Percentiles rank a stretch among this genome's conserved stretches.
Conservation (phyloP, 2,797 vertebrate genomes). For the Hippoglossus hippoglossus region DNA sequence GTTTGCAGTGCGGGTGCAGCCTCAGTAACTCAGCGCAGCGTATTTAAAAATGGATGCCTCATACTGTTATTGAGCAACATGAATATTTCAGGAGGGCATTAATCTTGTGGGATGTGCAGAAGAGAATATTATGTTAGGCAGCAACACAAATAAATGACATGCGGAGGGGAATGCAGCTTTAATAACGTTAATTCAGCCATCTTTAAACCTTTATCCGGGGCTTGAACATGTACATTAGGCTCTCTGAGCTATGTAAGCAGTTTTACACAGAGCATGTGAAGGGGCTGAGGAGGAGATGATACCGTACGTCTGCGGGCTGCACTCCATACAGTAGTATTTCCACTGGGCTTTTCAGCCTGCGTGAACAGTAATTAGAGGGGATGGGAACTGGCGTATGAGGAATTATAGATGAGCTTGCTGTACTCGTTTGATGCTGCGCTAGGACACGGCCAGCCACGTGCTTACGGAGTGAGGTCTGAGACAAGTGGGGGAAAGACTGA, state of each 20-base stretch:
- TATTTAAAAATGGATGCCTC: constrained; percentile 50
- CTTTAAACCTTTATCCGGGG: constrained; percentile 35
- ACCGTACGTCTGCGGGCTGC: constrained; percentile 37
- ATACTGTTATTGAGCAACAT: constrained; percentile 48
- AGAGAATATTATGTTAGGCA: constrained; percentile 59
- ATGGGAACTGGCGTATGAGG: constrained; percentile 26
- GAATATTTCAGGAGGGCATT: constrained; percentile 64
- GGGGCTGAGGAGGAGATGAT: constrained; percentile 31
- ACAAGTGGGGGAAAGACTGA: background rate
- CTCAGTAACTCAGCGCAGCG: constrained; percentile 12
- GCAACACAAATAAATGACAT: constrained; percentile 51
- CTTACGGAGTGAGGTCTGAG: background rate
- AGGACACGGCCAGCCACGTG: constrained; percentile 27
- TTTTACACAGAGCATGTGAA: constrained; percentile 38
- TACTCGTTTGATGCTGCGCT: constrained; percentile 29
- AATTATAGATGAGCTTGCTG: constrained; percentile 57
- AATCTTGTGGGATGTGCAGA: constrained; percentile 51
- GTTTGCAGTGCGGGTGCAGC: background rate
- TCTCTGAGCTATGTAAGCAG: constrained; percentile 50
- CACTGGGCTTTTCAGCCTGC: constrained; percentile 32
- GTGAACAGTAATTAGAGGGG: constrained; percentile 39
- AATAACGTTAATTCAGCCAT: constrained; percentile 55
- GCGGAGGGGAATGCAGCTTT: constrained; percentile 47
- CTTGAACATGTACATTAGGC: constrained; percentile 19
- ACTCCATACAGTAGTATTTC: constrained; percentile 33